Base-by-base conservation (phyloP, 2,797 vertebrate species). In the Lophius americanus region DNA sequence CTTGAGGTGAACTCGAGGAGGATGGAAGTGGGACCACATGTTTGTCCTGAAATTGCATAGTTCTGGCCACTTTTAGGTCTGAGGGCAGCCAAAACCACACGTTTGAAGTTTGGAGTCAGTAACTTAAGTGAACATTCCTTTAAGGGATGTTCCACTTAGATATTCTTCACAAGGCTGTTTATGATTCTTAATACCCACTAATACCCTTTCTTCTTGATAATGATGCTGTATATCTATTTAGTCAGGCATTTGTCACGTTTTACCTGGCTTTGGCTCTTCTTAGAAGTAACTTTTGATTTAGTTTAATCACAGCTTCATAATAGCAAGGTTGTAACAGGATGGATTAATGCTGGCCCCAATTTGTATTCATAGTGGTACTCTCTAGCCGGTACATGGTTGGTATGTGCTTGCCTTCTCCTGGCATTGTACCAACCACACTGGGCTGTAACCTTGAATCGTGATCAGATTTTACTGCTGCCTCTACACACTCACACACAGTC, bases 11-110 rank as follows among this genome's bases (percentile, higher is more conserved):
- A 84, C 84, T 84, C 11, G 0, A n/a, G 68, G 60, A 43, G 53
- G 50, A 70, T 75, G 57, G 52, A 84, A 88, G 73, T 75, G 60
- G 65, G 83, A 84, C 79, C 88, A 87, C 79, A 85, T 87, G 85
- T 83, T 83, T 70, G 68, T 78, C 69, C 60, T 9, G 6, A 70
- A 76, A 60, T 68, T 70, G 70, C 73, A 33, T 36, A 9, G 39
- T 50, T 79, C 53, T 13, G 72, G 69, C 51, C 63, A 13, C 38
- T 55, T 32, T 5, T 64, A 61, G 72, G 68, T 83, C 67, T 41
- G 33, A 53, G 60, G 63, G 44, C 65, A 68, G 73, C 60, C 80
- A 78, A 65, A 83, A 84, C 74, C 33, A 3, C 72, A 78, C 39
- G 9, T 62, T 70, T 55, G 47, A 65, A 78, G 75, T 79, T 77